These are phyloP conservation scores for Lordiphosa andalusiaca DNA, from an alignment of 2,888 invertebrate species.

Conservation along the genomic window DNA sequence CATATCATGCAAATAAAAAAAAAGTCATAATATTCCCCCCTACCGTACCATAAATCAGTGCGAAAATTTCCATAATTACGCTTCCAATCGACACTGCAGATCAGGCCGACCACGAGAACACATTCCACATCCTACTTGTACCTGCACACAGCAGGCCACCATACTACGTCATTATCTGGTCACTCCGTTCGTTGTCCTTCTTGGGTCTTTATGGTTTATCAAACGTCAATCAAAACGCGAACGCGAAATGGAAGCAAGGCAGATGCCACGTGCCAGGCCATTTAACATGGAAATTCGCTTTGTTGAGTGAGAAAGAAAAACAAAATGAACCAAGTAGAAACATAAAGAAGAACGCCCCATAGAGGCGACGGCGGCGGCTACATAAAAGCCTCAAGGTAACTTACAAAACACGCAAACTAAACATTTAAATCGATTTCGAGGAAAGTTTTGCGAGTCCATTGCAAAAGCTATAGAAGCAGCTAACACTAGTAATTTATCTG, in stretches of 20 bases:
- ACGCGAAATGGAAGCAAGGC: constrained; percentile 24
- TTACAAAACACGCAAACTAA: constrained; percentile 60
- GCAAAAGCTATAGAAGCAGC: constrained; percentile 14
- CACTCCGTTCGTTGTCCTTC: constrained; percentile 5
- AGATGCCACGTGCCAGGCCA: constrained; percentile 40
- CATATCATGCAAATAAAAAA: too few relatives aligned
- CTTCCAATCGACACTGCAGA: too few relatives aligned
- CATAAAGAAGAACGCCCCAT: constrained; percentile 14
- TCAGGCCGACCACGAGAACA: too few relatives aligned
- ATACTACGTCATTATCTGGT: too few relatives aligned
- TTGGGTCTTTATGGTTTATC: constrained; percentile 32
- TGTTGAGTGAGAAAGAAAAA: constrained; percentile 11
- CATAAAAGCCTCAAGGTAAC: constrained; percentile 59
- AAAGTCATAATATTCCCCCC: too few relatives aligned
- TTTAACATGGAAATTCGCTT: constrained; percentile 42
- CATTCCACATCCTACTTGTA: too few relatives aligned
- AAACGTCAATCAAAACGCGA: constrained; percentile 40
- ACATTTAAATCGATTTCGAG: constrained; percentile 63
- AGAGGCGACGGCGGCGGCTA: constrained; percentile 16
- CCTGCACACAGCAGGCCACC: too few relatives aligned
- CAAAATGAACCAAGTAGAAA: constrained; percentile 14
- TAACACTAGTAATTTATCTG: constrained; percentile 41
- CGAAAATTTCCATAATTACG: too few relatives aligned
- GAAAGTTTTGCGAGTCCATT: constrained; percentile 1
- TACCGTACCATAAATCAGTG: too few relatives aligned